These are phyloP conservation scores for Mastomys coucha DNA, from an alignment of 2,113 vertebrate species.

Conservation along the genomic window DNA sequence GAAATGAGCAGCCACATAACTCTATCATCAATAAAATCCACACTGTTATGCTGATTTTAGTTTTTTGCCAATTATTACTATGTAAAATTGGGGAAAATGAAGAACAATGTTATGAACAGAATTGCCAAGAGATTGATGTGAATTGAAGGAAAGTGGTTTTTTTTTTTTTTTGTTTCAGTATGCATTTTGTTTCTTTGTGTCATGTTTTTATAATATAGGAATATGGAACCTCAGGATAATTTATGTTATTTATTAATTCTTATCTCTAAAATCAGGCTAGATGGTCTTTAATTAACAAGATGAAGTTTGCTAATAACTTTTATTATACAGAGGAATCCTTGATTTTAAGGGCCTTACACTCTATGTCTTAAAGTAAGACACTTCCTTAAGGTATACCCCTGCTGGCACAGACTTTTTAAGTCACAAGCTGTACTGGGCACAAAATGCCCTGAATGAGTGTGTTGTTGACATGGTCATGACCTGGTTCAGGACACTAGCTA, in stretches of 20 bases:
- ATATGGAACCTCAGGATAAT: background rate
- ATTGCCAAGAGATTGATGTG: background rate
- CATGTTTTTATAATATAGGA: background rate
- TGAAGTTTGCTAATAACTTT: background rate
- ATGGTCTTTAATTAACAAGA: background rate
- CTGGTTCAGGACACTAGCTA: background rate
- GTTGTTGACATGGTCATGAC: no score
- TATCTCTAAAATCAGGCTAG: background rate
- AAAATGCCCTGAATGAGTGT: background rate
- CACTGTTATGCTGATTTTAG: background rate
- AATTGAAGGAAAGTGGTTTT: background rate
- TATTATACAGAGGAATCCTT: conserved; percentile 1
- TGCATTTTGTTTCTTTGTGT: background rate
- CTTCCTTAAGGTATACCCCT: background rate
- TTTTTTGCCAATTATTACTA: background rate
- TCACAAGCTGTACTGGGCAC: background rate
- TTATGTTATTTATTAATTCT: background rate
- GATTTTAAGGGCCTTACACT: conserved; percentile 3
- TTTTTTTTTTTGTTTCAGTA: background rate
- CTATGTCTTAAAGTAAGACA: background rate
- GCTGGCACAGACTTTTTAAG: conserved; percentile 15
- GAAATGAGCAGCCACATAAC: background rate
- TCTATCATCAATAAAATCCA: background rate
- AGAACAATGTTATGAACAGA: background rate
- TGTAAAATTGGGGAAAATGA: conserved; percentile 30